A percentile compares a stretch with the other conserved stretches of the same genome.
These are phyloP conservation scores for Caloenas nicobarica DNA, from an alignment of 2,113 vertebrate species.

Conservation along the genomic window DNA sequence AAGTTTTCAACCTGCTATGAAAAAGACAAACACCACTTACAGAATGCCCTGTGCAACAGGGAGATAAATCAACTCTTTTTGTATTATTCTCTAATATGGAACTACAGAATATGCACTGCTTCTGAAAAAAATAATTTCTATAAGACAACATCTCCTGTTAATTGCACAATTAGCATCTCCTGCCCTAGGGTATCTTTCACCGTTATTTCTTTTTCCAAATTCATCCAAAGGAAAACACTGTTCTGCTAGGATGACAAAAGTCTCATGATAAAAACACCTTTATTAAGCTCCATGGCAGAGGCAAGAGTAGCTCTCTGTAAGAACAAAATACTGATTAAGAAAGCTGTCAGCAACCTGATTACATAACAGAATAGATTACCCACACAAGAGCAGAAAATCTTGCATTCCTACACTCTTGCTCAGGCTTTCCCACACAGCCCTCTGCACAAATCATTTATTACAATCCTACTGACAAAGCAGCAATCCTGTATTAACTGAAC, in stretches of 20 bases:
- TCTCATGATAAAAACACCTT: background rate
- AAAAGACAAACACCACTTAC: background rate
- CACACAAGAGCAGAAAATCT: background rate
- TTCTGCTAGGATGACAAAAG: background rate
- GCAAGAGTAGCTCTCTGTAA: background rate
- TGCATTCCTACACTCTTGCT: background rate
- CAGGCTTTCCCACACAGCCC: background rate
- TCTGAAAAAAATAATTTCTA: background rate
- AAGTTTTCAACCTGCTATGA: background rate
- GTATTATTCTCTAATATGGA: background rate
- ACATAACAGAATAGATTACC: background rate
- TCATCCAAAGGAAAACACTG: background rate
- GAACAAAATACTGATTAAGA: slow-evolving; percentile 6
- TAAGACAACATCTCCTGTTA: background rate
- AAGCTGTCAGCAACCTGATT: background rate
- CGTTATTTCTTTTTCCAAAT: background rate
- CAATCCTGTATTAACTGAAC: background rate
- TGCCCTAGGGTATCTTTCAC: background rate
- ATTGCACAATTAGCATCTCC: background rate
- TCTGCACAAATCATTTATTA: background rate
- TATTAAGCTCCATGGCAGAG: background rate
- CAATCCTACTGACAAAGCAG: background rate
- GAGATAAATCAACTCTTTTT: background rate
- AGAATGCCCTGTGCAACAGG: background rate
- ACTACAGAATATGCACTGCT: background rate